phyloP scores from a whole-genome alignment of 2,797 vertebrate species.

The Taenioides sp. region DNA sequence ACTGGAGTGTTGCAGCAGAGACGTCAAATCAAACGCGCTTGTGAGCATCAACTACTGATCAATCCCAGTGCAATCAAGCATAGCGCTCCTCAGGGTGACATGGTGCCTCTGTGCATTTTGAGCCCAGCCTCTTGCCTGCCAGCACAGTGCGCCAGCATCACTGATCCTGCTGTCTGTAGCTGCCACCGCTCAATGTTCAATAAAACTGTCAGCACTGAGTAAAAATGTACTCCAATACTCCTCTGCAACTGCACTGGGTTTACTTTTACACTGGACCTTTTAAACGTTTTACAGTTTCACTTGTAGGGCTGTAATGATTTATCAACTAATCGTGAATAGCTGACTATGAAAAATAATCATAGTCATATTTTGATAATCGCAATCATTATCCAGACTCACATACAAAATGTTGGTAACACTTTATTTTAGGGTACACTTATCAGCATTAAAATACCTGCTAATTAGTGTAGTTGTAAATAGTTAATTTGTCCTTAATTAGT shows the following conservation, averaged over 20 bases:
- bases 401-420: too few species aligned
- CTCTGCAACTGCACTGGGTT: background rate
- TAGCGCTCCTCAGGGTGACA: conserved; percentile 70
- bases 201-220: conserved; percentile 21
- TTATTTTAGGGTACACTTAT: too few species aligned
- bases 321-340: too few species aligned
- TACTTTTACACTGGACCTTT: background rate
- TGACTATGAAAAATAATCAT: too few species aligned
- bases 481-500: too few species aligned
- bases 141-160: conserved; percentile 23
- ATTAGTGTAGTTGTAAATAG: too few species aligned
- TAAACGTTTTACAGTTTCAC: background rate
- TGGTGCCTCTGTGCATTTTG: conserved; percentile 57
- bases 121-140: conserved; percentile 51
- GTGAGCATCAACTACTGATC: conserved; percentile 70
- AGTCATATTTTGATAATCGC: too few species aligned
- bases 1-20: conserved; percentile 64
- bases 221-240: conserved; percentile 17
- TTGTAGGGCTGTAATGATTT: too few species aligned
- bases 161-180: conserved; percentile 51
- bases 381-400: too few species aligned
- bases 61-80: conserved; percentile 69
- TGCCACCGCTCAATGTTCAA: conserved; percentile 19
- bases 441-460: too few species aligned
- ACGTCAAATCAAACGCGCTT: conserved; percentile 72